A percentile compares a stretch with the other conserved stretches of the same genome.
These are phyloP conservation scores for Virgularia gustaviana DNA, from an alignment of 92 coral and sea anemone genomes.

Conservation along the genomic window DNA sequence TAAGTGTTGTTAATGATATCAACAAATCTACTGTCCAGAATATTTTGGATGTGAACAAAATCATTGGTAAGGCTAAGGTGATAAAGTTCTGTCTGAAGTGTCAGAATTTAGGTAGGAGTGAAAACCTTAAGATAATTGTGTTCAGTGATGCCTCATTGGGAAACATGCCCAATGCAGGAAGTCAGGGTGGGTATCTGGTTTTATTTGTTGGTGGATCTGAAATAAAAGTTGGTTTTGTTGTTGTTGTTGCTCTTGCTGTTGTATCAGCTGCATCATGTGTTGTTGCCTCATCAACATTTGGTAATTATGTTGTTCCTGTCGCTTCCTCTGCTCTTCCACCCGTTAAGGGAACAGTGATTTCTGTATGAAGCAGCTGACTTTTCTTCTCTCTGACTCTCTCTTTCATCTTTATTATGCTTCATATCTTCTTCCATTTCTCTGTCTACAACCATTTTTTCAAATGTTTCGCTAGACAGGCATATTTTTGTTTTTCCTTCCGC, in stretches of 20 bases:
- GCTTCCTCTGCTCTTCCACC: too few relatives aligned
- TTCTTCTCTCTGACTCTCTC: too few relatives aligned
- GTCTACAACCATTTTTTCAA: too few relatives aligned
- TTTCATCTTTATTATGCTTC: too few relatives aligned
- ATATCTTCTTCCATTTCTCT: too few relatives aligned
- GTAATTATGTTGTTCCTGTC: too few relatives aligned
- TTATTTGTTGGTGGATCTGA: background rate
- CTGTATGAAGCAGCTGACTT: too few relatives aligned
- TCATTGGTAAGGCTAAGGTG: constrained; percentile 2
- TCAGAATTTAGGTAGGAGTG: background rate
- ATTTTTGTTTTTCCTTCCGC: too few relatives aligned
- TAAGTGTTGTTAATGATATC: background rate
- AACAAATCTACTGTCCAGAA: background rate
- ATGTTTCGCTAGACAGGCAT: too few relatives aligned
- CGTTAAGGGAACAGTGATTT: too few relatives aligned
- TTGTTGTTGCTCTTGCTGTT: background rate
- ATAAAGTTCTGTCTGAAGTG: background rate
- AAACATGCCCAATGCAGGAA: background rate
- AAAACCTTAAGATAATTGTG: background rate
- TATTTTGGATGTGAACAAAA: background rate
- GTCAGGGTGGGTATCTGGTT: constrained; percentile 12
- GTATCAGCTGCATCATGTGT: background rate
- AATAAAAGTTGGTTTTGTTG: background rate
- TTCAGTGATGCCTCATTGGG: constrained; percentile 12
- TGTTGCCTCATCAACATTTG: too few relatives aligned